Conservation (phyloP, 2,888 invertebrate species). For the Troides helena region DNA sequence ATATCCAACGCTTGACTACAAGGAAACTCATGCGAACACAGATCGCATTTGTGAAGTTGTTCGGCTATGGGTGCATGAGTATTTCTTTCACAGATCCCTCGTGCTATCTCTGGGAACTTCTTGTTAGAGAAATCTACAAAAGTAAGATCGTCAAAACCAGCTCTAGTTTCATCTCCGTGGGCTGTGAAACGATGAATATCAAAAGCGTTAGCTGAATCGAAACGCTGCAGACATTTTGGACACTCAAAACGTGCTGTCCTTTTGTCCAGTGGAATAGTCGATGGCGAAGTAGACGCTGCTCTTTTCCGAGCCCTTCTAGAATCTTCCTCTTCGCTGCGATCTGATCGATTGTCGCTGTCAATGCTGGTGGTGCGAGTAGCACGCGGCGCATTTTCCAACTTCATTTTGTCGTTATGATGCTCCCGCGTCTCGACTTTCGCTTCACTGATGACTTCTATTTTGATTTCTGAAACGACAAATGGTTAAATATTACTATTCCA, state of each 20-base stretch:
- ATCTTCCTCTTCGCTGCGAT: conserved; percentile 76
- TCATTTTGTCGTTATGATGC: conserved; percentile 51
- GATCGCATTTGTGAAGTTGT: conserved; percentile 84
- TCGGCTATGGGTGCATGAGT: conserved; percentile 81
- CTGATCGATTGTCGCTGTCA: conserved; percentile 80
- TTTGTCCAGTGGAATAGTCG: conserved; percentile 63
- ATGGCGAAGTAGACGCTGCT: conserved; percentile 66
- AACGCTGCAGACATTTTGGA: conserved; percentile 85
- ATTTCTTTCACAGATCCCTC: conserved; percentile 84
- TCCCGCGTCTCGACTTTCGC: conserved; percentile 65
- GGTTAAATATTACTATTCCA: conserved; percentile 35
- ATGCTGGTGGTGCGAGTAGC: conserved; percentile 68
- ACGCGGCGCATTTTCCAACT: conserved; percentile 58
- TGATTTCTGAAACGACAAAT: conserved; percentile 78
- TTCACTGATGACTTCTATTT: conserved; percentile 73
- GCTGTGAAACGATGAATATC: conserved; percentile 85
- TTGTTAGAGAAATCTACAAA: conserved; percentile 90
- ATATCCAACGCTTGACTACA: conserved; percentile 84
- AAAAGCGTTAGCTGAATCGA: conserved; percentile 86
- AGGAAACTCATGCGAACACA: conserved; percentile 86
- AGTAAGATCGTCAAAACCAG: conserved; percentile 85
- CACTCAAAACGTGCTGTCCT: conserved; percentile 81
- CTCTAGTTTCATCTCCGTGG: conserved; percentile 80
- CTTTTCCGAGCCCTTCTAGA: conserved; percentile 61
- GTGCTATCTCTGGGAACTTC: conserved; percentile 89